Conservation (phyloP, 2,797 vertebrate genomes). For the Gallinago stenura region DNA sequence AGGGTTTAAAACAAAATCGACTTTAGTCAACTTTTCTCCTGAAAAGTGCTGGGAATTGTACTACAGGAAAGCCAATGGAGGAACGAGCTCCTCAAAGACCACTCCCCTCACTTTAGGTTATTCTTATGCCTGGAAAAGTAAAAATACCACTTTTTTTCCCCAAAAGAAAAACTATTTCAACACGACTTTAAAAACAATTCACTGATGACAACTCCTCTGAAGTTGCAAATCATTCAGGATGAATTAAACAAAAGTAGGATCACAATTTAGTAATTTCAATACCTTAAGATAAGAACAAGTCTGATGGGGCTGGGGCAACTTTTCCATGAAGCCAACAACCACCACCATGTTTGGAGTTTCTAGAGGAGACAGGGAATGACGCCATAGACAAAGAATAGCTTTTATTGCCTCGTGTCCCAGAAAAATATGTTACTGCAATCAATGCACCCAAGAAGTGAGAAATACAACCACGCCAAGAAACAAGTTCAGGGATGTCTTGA, state of each 20-base stretch:
- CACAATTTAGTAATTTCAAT: background rate
- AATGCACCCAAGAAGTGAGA: background rate
- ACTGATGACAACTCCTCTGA: background rate
- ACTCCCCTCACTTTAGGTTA: background rate
- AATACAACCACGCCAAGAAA: background rate
- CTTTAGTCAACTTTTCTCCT: background rate
- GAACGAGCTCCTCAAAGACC: background rate
- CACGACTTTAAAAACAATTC: background rate
- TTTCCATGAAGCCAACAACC: background rate
- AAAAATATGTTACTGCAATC: background rate
- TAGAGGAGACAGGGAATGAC: fast-evolving
- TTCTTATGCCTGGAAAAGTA: background rate
- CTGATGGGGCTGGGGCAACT: background rate
- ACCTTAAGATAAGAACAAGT: background rate
- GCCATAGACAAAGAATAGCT: background rate
- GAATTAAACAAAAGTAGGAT: background rate
- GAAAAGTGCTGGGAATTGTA: background rate
- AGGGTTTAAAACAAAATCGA: background rate
- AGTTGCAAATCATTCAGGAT: background rate
- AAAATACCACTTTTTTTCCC: background rate
- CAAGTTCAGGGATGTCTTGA: background rate
- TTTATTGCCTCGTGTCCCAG: background rate
- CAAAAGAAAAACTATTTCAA: background rate
- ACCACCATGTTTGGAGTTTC: background rate
- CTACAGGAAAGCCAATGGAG: background rate